Evolutionary conservation across 1,140 invertebrate genomes (phyloP), one percentile per base, ranked within the genome.

Genomic region (Lordiphosa clarofinis): DNA sequence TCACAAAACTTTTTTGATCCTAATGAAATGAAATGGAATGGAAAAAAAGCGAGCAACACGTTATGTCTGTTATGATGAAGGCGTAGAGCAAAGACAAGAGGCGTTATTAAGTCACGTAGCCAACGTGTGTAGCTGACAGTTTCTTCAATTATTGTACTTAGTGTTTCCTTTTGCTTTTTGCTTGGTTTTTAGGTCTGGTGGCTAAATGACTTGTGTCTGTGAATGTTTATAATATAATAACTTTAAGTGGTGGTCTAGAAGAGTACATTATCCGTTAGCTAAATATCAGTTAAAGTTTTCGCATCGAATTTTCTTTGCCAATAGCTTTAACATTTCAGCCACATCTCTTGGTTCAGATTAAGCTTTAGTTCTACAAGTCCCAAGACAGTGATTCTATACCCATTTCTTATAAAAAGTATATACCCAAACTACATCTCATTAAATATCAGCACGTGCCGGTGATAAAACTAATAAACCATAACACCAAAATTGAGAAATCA

Each of bases 121-220:
- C 28, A 72, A 63, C 56, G 67, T 75, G 66, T 81, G 76, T 72
- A 71, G 76, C 72, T 81, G 75, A 82, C 75, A 81, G 67, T 81
- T 81, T 81, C 76, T 75, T 82, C 75, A 81, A 81, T 81, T 81
- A 79, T 75, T 56, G 71, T 81, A 75, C 75, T 81, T 82, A 72
- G 60, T 74, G 76, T 81, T 81, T 82, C 72, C 58, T 56, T 75
- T 61, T 61, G 75, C 76, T 67, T 81, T 70, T 54, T 42, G 9
- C 43, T 35, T 10, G 4, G 10, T 15, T 19, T 52, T n/a, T n/a
- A n/a, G n/a, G n/a, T n/a, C n/a, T n/a, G n/a, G n/a, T n/a, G n/a
- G n/a, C n/a, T n/a, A n/a, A n/a, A n/a, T n/a, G n/a, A n/a, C 38
- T 65, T 66, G 44, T 66, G 52, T 38, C 19, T 53, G 8, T 33